Base-by-base conservation (phyloP, 1,140 invertebrate genomes). In the Caligus rogercresseyi region DNA sequence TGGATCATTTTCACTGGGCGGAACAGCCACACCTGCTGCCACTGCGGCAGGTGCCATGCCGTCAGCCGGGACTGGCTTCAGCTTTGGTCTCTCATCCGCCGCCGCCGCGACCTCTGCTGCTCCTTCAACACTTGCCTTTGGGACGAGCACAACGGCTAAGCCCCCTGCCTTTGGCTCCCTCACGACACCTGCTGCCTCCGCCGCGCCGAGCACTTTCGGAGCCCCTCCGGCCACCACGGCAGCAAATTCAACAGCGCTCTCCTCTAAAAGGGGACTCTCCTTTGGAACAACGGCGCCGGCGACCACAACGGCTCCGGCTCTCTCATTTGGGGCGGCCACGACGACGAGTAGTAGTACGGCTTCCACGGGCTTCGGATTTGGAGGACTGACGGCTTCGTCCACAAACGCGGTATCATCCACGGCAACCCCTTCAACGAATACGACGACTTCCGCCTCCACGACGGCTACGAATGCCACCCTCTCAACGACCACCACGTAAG, bases 191-290 rank as follows among this genome's bases (percentile, higher is more conserved):
- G 16, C 14, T 1, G 54, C 54, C 2, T 25, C 54, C 15, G 54
- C 54, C 2, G 21, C 52, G 18, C 16, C 16, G 2, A 4, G 18
- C 52, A 53, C 16, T 53, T 7, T 53, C 52, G 52, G 52, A 2
- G 52, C 52, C 4, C 52, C 52, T n/a, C n/a, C n/a, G n/a, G 31
- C 31, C 2, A 56, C 54, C 16, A 56, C 54, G 4, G 24, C 54
- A 2, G 54, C 54, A 20, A n/a, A 4, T 4, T 15, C 53, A 57
- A 23, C 16, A 21, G 25, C 55, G 21, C 23, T 25, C 16, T 16
- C 55, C 13, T 16, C 55, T 3, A 21, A 11, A n/a, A 51, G 24
- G 24, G 60, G 60, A 52, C 31, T 62, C 19, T 62, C 60, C 20
- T 53, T 62, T 16, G 23, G 24, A 1, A 60, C 58, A 3, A 3